These are phyloP conservation scores for Butorides virescens DNA, from an alignment of 2,113 vertebrate genomes.

Conservation along the genomic window DNA sequence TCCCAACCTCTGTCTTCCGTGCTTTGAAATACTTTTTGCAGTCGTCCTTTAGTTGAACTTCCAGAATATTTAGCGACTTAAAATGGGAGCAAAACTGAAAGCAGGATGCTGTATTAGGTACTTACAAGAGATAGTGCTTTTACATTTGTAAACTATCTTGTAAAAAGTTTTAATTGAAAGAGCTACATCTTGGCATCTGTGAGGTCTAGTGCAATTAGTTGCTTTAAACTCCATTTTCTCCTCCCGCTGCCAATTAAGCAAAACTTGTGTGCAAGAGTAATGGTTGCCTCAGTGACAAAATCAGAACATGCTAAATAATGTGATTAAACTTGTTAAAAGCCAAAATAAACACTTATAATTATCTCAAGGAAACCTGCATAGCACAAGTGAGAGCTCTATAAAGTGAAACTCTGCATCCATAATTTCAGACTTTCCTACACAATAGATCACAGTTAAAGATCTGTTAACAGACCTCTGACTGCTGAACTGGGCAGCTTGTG, in stretches of 20 bases:
- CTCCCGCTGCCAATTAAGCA: constrained; percentile 32
- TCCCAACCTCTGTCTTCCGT: background rate
- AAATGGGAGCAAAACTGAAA: constrained; percentile 19
- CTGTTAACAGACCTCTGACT: constrained; percentile 82
- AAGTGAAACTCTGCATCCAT: constrained; percentile 67
- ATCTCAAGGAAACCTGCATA: constrained; percentile 70
- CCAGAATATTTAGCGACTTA: background rate
- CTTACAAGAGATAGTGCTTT: constrained; percentile 22
- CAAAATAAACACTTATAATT: constrained; percentile 86
- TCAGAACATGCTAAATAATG: constrained; percentile 78
- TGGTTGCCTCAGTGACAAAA: constrained; percentile 68
- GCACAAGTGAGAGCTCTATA: constrained; percentile 65
- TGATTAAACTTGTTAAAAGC: constrained; percentile 84
- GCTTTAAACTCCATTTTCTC: background rate
- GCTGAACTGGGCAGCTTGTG: constrained; percentile 71
- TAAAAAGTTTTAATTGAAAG: constrained; percentile 37
- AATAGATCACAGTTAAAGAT: constrained; percentile 80
- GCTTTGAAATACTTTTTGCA: background rate
- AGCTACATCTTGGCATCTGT: constrained; percentile 7
- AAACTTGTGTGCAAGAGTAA: constrained; percentile 28
- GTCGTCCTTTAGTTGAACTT: background rate
- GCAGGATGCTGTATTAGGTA: background rate
- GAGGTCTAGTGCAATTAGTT: constrained; percentile 42
- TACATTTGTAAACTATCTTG: constrained; percentile 18
- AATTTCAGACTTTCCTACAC: constrained; percentile 67